Evolutionary conservation across 1,140 invertebrate genomes (phyloP), one percentile per base, ranked within the genome.

Genomic region (Drosophila pectinifera): DNA sequence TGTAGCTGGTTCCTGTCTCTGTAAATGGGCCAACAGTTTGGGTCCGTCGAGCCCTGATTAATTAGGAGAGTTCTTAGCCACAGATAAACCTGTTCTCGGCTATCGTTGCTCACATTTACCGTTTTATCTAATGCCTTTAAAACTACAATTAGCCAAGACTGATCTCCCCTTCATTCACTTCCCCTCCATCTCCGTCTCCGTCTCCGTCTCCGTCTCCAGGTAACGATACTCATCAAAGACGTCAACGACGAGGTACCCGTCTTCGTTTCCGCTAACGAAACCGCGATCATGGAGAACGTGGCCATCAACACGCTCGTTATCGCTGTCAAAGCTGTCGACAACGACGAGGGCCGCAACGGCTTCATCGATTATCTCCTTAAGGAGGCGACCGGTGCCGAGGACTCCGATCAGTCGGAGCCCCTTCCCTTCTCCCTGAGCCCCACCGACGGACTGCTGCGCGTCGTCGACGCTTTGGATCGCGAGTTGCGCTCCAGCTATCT

Each of bases 211-310:
- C 26, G 4, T 10, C 38, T 31, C 34, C 28, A 98, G 96, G 97
- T 99, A 38, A 97, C 95, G 20, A 95, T 99, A 68, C 94, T 95
- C 55, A 93, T 99, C 41, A 95, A 97, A 91, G 98, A 99, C 93
- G 96, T 99, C 18, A 99, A 99, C 93, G 98, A 99, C 92, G 96
- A 97, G 94, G 94, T 96, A 13, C 98, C 98, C 0, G 95, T 96
- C 89, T 99, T 99, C 93, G 94, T 97, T 74, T 95, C 96, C 7
- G 93, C 96, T 1, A 97, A 96, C 78, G 94, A 95, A 81, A 97
- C 96, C 6, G 93, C 94, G 16, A 95, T 98, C 11, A 93, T 95
- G 61, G 98, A 99, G 93, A 98, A 98, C 92, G 95, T 96, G 39
- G 95, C 97, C n/a, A 89, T 95, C 24, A 98, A 98, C 91, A 97